Percentiles rank a stretch among this genome's conserved stretches.
These are phyloP conservation scores for Misgurnus mizolepis DNA, from an alignment of 2,113 vertebrate species.

Conservation along the genomic window DNA sequence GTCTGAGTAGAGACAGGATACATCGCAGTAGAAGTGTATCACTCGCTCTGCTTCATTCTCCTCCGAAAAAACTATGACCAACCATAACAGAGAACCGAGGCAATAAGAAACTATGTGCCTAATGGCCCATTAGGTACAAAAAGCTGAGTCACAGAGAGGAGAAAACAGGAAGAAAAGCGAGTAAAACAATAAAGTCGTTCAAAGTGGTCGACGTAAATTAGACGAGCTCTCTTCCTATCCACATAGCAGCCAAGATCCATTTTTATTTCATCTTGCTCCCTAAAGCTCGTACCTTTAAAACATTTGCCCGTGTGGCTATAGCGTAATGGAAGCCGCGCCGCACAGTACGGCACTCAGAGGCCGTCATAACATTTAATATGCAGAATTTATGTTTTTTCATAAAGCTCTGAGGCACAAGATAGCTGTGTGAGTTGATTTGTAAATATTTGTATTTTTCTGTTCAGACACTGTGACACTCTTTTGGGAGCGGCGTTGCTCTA, in stretches of 20 bases:
- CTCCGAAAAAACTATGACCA: neutral
- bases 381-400: constrained; percentile 1
- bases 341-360: neutral
- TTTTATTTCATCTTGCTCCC: neutral
- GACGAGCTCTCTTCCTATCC: neutral
- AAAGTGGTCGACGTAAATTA: neutral
- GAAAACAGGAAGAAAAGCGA: neutral
- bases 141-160: constrained; percentile 1
- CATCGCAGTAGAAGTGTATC: neutral
- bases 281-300: neutral
- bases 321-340: neutral
- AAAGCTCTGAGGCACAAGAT: neutral
- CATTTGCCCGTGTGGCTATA: neutral
- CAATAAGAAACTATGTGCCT: constrained; percentile 11
- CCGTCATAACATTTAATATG: neutral
- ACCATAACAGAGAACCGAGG: neutral
- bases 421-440: neutral
- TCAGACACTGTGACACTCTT: neutral
- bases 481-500: neutral
- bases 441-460: neutral
- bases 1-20: neutral
- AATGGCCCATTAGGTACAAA: constrained; percentile 21
- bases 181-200: neutral
- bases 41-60: neutral
- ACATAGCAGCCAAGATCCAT: neutral